Evolutionary conservation across 2,797 vertebrate genomes (phyloP).

Genomic region (Pipistrellus pygmaeus): DNA sequence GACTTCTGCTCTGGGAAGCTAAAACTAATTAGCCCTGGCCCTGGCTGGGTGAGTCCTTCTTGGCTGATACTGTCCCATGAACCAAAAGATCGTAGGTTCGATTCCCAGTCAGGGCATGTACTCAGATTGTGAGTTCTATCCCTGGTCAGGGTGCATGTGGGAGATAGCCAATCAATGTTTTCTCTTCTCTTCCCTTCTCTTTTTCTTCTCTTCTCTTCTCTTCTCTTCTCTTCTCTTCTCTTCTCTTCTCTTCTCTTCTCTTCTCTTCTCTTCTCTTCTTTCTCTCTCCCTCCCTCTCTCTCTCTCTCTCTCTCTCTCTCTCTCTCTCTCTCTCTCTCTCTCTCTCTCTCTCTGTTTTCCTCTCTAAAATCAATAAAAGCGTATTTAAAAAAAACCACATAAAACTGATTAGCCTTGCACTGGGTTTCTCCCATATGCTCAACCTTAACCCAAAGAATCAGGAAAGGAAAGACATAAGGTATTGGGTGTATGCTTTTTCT

Average conservation of each 20-base stretch:
- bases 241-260: too few species aligned
- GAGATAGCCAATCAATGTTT: background rate
- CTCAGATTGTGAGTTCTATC: background rate
- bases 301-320: background rate
- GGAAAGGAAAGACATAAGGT: background rate
- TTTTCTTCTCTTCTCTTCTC: too few species aligned
- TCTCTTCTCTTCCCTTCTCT: background rate
- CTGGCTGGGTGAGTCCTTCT: background rate
- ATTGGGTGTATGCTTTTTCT: background rate
- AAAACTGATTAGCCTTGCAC: background rate
- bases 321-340: too few species aligned
- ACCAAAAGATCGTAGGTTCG: background rate
- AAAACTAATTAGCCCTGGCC: constrained; percentile 5
- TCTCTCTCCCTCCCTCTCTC: too few species aligned
- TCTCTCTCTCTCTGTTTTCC: background rate
- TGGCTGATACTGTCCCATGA: background rate
- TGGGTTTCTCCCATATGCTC: background rate
- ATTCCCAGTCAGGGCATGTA: background rate
- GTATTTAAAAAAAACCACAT: background rate
- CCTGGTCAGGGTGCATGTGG: background rate
- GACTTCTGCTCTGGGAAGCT: constrained; percentile 21
- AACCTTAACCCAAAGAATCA: background rate
- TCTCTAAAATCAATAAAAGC: background rate
- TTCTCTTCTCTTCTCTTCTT: background rate
- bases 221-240: too few species aligned